Base-by-base conservation (phyloP, 2,797 vertebrate genomes). In the Notolepis coatsorum region DNA sequence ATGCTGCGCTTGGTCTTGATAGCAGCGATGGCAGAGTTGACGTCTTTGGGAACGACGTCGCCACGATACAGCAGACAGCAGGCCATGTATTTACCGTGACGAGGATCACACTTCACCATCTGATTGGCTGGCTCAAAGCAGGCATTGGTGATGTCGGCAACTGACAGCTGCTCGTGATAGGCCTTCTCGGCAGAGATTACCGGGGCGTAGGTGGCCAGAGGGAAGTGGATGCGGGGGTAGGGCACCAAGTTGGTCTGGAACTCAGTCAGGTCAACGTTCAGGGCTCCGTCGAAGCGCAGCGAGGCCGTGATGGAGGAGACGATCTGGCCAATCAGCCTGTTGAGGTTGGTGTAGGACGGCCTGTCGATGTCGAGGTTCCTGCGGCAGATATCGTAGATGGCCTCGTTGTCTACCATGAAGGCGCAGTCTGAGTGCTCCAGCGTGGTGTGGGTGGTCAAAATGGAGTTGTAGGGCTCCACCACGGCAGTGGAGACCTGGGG, bases 41-140 rank as follows among this genome's bases (percentile, higher is more conserved):
- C 31, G 8, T 35, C 31, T 12, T 35, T 35, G 31, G 31, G 31
- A 8, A 35, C 31, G 8, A 35, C 31, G 10, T 35, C 31, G 31
- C 31, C 31, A 2, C 31, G 31, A 12, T 35, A 35, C 10, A 35
- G 31, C 31, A 35, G 31, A 13, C 31, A 35, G 31, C 31, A 35
- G 9, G 31, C 31, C 31, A 35, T 35, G 31, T 35, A 35, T 12
- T 96, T 96, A 65, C 95, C 95, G 0, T 94, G 94, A 59, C 93
- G 94, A 55, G 95, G 95, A 57, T 97, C 95, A 2, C 96, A 97
- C 62, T 96, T 97, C 27, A 97, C 95, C 96, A 96, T 96, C 90
- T 96, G 95, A 75, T 96, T 96, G 56, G 94, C 91, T 15, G 93
- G 95, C 55, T 96, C 94, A 17, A 97, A 97, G 67, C 95, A 96